Base-by-base conservation (phyloP, 2,797 vertebrate genomes). In the Etheostoma nigrum region DNA sequence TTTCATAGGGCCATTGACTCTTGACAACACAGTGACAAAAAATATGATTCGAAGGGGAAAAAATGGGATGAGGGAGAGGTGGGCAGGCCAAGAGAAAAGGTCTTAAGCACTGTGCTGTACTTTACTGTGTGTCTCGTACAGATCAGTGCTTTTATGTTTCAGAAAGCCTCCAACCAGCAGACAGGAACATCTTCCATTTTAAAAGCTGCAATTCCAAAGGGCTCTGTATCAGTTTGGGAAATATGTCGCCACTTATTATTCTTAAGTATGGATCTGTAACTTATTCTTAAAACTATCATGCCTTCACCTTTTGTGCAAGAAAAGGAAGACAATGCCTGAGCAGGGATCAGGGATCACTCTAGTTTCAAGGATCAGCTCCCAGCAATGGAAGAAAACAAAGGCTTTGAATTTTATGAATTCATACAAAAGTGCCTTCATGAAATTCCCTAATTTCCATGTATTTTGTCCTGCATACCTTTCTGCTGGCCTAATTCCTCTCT, bases 1-100 rank as follows among this genome's bases (percentile, higher is more conserved):
- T 84, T 79, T 84, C 69, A 61, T 45, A 44, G 72, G 86, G 77
- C 74, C 76, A 60, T 58, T 76, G 81, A 83, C 72, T 79, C 57
- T 54, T 51, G 64, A 53, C 27, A 51, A 81, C 63, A 54, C 44
- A 0, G 62, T 27, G 54, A 63, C 19, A 71, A 68, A 76, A 49
- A 64, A 76, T 52, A 51, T 21, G 60, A 62, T 58, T 49, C 1
- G n/a, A 64, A 30, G 16, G 53, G 53, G 33, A 33, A 48, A 19
- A 68, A 69, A 44, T 49, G 25, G 63, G 72, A 60, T 1, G n/a
- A 15, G 16, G 36, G 19, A 51, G 72, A 14, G 49, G 42, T 9
- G 16, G 13, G 14, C 2, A 23, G 60, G 70, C 71, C 58, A 4
- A 27, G 74, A 76, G 71, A 76, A 73, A 74, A 78, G 74, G 79